Base-by-base conservation (phyloP, 2,888 invertebrate species). In the Xestia sexstrigata region DNA sequence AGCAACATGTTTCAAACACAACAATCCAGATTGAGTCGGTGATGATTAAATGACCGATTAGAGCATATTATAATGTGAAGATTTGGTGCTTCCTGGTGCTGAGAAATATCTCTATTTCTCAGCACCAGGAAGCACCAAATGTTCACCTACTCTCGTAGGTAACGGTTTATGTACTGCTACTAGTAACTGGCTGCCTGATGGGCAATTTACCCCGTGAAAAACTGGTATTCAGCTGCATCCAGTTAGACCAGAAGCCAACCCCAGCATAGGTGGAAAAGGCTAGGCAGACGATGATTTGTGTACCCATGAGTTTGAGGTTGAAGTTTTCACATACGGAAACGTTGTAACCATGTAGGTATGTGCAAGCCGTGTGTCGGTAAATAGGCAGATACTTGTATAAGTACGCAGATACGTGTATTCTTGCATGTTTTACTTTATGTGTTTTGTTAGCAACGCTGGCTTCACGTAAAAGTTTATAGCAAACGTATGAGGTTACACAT, bases 391-490 rank as follows among this genome's bases (percentile, higher is more conserved):
- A 23, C 52, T 70, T 52, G 62, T 58, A n/a, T n/a, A n/a, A n/a
- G n/a, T n/a, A n/a, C n/a, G n/a, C n/a, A 15, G 26, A n/a, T 60
- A 30, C 39, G 52, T 45, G 49, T 67, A 70, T 68, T 73, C 75
- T 74, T 60, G 49, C 66, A 26, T 78, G 45, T 74, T 68, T 52
- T 63, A 70, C 67, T 76, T 72, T 62, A 70, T 77, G 73, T 75
- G 66, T 81, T 70, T 76, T 80, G 75, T 60, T 74, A 30, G 49
- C 70, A 70, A 76, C 67, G 65, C 70, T 49, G n/a, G 55, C 23
- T 71, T 77, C 63, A 71, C 75, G 68, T 86, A 71, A 83, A 80
- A 73, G 20, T 75, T 81, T 86, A 83, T 75, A 63, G 66, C 60
- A 68, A 70, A 78, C 70, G 58, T 81, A 75, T 70, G 58, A n/a